Evolutionary conservation across 2,113 vertebrate genomes (phyloP).

Genomic region (Myiagra hebetior): DNA sequence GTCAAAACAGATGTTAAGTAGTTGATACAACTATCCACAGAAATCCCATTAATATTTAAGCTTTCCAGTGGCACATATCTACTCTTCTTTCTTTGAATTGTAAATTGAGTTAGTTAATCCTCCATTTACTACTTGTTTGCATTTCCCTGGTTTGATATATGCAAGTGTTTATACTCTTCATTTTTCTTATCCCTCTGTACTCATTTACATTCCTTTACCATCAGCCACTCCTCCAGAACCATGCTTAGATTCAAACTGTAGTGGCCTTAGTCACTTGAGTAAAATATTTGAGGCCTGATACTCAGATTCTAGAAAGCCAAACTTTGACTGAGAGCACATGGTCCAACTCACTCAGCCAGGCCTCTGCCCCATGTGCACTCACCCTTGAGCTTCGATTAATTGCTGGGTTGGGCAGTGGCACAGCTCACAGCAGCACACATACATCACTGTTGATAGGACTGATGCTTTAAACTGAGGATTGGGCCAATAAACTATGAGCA

Average conservation of each 20-base stretch:
- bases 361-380: accelerated
- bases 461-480: neutral
- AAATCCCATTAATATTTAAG: slow-evolving; percentile 44
- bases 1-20: slow-evolving; percentile 39
- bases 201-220: neutral
- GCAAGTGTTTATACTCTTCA: neutral
- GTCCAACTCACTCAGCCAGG: neutral
- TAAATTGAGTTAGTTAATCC: slow-evolving; percentile 47
- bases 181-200: neutral
- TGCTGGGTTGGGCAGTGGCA: neutral
- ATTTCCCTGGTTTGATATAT: slow-evolving; percentile 22
- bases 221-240: neutral
- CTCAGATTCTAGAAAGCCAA: neutral
- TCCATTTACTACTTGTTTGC: slow-evolving; percentile 47
- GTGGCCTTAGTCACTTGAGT: neutral
- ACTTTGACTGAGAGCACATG: accelerated
- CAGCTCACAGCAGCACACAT: accelerated
- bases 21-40: slow-evolving; percentile 22
- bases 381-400: accelerated
- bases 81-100: slow-evolving; percentile 57
- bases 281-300: neutral
- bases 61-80: slow-evolving; percentile 27
- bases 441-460: neutral
- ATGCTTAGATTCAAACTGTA: neutral
- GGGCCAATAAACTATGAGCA: neutral